Conservation (phyloP, 2,113 vertebrate species). For the Albula goreensis region DNA sequence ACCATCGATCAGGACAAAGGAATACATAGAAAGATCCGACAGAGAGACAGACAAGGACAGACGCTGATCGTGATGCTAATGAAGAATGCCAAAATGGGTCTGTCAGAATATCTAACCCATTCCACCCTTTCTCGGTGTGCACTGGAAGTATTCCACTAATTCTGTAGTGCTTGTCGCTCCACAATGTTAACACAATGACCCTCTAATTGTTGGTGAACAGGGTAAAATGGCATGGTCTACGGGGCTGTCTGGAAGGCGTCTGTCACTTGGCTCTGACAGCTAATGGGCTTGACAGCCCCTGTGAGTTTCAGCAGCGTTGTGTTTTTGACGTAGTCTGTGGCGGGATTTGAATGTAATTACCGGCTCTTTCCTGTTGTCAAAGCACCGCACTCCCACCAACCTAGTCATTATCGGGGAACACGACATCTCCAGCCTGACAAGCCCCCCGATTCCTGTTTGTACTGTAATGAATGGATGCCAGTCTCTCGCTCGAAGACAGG, state of each 20-base stretch:
- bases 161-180: slow-evolving; percentile 39
- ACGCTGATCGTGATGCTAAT: not conserved
- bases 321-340: slow-evolving; percentile 59
- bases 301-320: slow-evolving; percentile 50
- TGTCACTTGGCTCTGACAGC: slow-evolving; percentile 56
- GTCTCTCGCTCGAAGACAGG: slow-evolving; percentile 53
- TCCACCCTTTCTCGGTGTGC: slow-evolving; percentile 40
- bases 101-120: slow-evolving; percentile 30
- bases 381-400: slow-evolving; percentile 65
- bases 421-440: slow-evolving; percentile 69
- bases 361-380: slow-evolving; percentile 68
- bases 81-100: slow-evolving; percentile 25
- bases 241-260: slow-evolving; percentile 50
- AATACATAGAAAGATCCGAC: slow-evolving; percentile 25
- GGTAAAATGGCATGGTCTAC: slow-evolving; percentile 51
- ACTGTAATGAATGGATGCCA: slow-evolving; percentile 61
- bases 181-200: slow-evolving; percentile 67
- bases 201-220: slow-evolving; percentile 60
- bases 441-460: slow-evolving; percentile 26
- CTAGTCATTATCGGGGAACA: slow-evolving; percentile 70
- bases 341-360: slow-evolving; percentile 71
- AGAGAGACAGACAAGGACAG: slow-evolving; percentile 22
- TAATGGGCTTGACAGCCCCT: slow-evolving; percentile 51
- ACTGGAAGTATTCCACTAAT: slow-evolving; percentile 54
- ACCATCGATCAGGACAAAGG: slow-evolving; percentile 36